Conservation (phyloP, 2,113 vertebrate species). For the Toxostoma redivivum region DNA sequence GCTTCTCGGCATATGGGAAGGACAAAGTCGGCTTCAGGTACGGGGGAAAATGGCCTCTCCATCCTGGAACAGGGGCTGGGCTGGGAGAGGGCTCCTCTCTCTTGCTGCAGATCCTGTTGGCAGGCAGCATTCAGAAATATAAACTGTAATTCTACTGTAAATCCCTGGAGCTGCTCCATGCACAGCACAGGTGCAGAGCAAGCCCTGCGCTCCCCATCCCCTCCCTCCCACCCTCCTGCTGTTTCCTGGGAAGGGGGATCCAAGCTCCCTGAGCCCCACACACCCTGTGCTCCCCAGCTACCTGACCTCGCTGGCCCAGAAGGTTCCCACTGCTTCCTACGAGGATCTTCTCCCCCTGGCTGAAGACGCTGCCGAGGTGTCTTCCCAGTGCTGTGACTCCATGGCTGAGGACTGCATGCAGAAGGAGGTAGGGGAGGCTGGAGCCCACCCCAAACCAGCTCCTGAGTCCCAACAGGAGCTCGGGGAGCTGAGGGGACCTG, state of each 20-base stretch:
- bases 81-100: background rate
- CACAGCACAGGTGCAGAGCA: accelerated
- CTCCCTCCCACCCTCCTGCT: background rate
- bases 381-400: constrained; percentile 68
- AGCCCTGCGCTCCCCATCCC: accelerated
- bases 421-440: background rate
- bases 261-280: background rate
- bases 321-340: constrained; percentile 51
- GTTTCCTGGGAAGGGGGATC: background rate
- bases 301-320: constrained; percentile 67
- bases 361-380: background rate
- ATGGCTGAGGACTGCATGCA: constrained; percentile 58
- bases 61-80: accelerated
- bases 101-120: background rate
- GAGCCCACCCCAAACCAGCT: background rate
- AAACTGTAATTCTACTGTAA: accelerated
- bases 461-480: background rate
- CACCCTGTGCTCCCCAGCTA: constrained; percentile 21
- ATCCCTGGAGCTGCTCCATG: accelerated
- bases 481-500: background rate
- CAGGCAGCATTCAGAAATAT: accelerated
- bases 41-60: background rate
- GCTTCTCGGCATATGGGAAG: constrained; percentile 46
- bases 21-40: constrained; percentile 73
- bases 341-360: constrained; percentile 64